These are phyloP conservation scores for Stichodactyla mertensii DNA, from an alignment of 64 coral and sea anemone genomes.

Conservation along the genomic window DNA sequence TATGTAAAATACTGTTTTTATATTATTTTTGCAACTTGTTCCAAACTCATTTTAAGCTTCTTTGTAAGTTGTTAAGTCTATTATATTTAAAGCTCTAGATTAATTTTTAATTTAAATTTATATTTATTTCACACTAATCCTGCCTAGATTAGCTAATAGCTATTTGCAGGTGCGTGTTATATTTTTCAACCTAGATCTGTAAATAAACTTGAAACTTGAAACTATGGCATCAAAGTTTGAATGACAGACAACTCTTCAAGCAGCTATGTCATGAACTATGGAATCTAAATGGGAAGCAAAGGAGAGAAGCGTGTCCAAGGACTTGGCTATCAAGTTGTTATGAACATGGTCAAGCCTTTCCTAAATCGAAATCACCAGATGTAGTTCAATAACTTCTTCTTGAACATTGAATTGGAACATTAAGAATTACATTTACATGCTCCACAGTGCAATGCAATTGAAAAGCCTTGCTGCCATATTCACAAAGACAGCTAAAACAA, in stretches of 20 bases:
- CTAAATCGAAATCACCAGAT: not conserved
- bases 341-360: constrained; percentile 26
- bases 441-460: constrained; percentile 3
- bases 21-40: too few relatives aligned
- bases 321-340: constrained; percentile 41
- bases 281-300: constrained; percentile 32
- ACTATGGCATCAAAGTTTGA: constrained; percentile 31
- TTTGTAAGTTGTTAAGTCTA: too few relatives aligned
- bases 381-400: constrained; percentile 41
- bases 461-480: constrained; percentile 33
- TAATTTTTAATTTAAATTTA: too few relatives aligned
- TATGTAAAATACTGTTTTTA: too few relatives aligned
- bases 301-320: not conserved
- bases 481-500: not conserved
- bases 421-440: constrained; percentile 20
- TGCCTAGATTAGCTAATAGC: too few relatives aligned
- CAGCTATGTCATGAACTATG: constrained; percentile 38
- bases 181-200: too few relatives aligned
- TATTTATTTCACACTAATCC: too few relatives aligned
- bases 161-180: too few relatives aligned
- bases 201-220: too few relatives aligned
- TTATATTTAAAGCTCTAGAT: too few relatives aligned
- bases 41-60: too few relatives aligned
- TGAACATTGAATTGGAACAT: too few relatives aligned
- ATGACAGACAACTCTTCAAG: constrained; percentile 23